Evolutionary conservation across 2,888 invertebrate species (phyloP), one percentile per base, ranked within the genome.

Genomic region (Tholera decimalis): DNA sequence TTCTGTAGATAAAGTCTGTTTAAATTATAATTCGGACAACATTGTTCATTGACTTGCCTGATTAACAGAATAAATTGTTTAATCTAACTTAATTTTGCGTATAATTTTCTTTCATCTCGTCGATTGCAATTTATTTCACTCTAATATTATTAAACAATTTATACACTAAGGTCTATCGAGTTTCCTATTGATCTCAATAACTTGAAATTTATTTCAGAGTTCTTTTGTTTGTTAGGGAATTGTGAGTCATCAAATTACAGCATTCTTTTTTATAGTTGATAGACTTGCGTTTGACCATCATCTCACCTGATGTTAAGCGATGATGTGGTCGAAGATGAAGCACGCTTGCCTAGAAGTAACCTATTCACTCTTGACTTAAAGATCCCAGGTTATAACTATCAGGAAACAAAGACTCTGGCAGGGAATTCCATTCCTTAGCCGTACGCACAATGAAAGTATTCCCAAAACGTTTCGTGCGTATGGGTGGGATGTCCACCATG

Each of bases 71-170:
- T 28, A 11, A 35, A 28, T 46, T 44, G 24, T 35, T 28, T 39
- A 67, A 39, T 67, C 18, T 15, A 9, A 24, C 9, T 39, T 6
- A 11, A 41, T 41, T 41, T 56, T 0, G 9, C 0, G 4, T 41
- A 26, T 63, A 55, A 68, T 26, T 15, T 26, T 56, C 13, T 22
- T 33, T 41, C 26, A 13, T 20, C n/a, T 13, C 5, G 39, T 30
- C 15, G 11, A 26, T 20, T 26, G 24, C 20, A 43, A 60, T 30
- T 56, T 43, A 35, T 33, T 9, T 20, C 43, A 41, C 28, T 30
- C 2, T 9, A 30, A 57, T 35, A 13, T 15, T n/a, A 35, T 53
- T 53, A 44, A 26, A 11, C 13, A 55, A 56, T 37, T 30, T 24
- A 8, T 18, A 24, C 15, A 7, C 1, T 15, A 35, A 20, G 13